Evolutionary conservation across 2,113 vertebrate species (phyloP), one percentile per base, ranked within the genome.

Genomic region (Zapornia atra): DNA sequence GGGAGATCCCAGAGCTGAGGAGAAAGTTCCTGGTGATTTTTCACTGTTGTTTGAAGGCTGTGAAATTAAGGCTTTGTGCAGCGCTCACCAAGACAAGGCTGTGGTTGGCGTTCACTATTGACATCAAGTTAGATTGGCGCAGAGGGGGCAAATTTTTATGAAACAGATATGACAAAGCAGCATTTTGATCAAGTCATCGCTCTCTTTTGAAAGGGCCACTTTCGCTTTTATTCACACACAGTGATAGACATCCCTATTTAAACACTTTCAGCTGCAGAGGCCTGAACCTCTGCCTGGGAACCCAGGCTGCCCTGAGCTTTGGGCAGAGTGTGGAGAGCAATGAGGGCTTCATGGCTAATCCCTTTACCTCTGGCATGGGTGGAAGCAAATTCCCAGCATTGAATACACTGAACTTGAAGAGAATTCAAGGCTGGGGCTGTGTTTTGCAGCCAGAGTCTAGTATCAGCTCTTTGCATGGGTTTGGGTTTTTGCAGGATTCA

Each of bases 11-110:
- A 77, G 86, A 77, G 64, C 93, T 20, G 14, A 88, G 61, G 80
- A 97, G 96, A 97, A 94, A 95, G 93, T 97, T 97, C 95, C 97
- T 96, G 97, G 96, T 88, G 88, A 97, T 96, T 97, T 96, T 96
- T 98, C 94, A 96, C 86, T 94, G 95, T 82, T 93, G 86, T 92
- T 91, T 95, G 96, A 96, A 97, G 91, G 90, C 96, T 97, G 96
- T 97, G 97, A 97, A 97, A 97, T 97, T 91, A 90, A 94, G 92
- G 79, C 90, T 96, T 96, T 97, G 94, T 96, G 94, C 3, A 1
- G 80, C 2, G 5, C 88, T 96, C 86, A 73, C 88, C 42, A 2
- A 95, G 96, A 96, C 94, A 96, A 95, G 95, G 83, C 92, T 94
- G 80, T 73, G 88, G 53, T 78, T 95, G 95, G 95, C 93, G 81